phyloP scores from a whole-genome alignment of 92 coral and sea anemone species.

The Parazoanthus atlanticus region DNA sequence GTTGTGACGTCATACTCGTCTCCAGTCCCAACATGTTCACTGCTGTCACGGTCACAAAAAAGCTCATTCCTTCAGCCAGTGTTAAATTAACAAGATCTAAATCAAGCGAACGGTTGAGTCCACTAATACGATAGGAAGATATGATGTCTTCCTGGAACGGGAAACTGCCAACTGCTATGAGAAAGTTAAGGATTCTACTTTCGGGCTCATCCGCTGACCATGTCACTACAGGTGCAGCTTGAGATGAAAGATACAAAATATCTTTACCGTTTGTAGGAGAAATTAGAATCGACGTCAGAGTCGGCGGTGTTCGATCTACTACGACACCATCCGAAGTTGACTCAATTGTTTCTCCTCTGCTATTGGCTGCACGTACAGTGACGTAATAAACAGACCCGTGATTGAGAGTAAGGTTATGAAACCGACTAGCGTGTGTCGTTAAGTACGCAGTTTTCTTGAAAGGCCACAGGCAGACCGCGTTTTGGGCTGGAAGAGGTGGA shows the following conservation, averaged over 20 bases:
- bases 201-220: constrained; percentile 91
- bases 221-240: constrained; percentile 82
- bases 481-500: constrained; percentile 53
- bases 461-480: constrained; percentile 70
- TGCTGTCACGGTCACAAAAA: constrained; percentile 84
- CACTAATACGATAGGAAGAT: constrained; percentile 56
- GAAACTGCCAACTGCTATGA: constrained; percentile 72
- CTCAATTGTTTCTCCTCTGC: constrained; percentile 70
- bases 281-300: constrained; percentile 59
- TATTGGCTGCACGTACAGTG: constrained; percentile 86
- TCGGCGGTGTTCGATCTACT: constrained; percentile 89
- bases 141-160: constrained; percentile 79
- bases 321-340: constrained; percentile 92
- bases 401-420: constrained; percentile 75
- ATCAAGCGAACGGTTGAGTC: constrained; percentile 68
- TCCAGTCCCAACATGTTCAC: constrained; percentile 83
- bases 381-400: constrained; percentile 89
- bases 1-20: constrained; percentile 80
- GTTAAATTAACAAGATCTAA: constrained; percentile 79
- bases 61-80: constrained; percentile 66
- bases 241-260: constrained; percentile 62
- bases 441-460: constrained; percentile 60
- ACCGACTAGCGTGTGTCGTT: constrained; percentile 66
- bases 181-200: constrained; percentile 82
- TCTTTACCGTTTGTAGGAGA: constrained; percentile 75